Evolutionary conservation across 2,888 invertebrate genomes (phyloP), one percentile per base, ranked within the genome.

Genomic region (Cabera pusaria): DNA sequence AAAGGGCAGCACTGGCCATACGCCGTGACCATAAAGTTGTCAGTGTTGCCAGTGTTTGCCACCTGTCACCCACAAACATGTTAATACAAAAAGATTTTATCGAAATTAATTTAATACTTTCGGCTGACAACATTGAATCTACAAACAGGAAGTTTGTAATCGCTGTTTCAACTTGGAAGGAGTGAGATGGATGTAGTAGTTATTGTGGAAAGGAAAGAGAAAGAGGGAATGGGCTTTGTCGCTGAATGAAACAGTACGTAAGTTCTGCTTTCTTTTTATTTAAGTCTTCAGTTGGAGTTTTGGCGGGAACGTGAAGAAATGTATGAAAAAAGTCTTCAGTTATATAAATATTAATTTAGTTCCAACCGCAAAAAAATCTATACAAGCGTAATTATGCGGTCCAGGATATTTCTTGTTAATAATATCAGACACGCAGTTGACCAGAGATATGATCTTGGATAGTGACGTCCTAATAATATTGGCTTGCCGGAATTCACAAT

Each of bases 31-130:
- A 42, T 27, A 22, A 22, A 42, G 16, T 26, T 12, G 21, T 14
- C 14, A 14, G 14, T 3, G 14, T 14, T 14, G 14, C n/a, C n/a
- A n/a, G n/a, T n/a, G n/a, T n/a, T n/a, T n/a, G n/a, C 35, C 31
- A 41, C 41, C 41, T 41, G 41, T 11, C 39, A 18, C 40, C 34
- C 35, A 1, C 18, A 10, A 29, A 34, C 40, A 29, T 28, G 40
- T 37, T 39, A 42, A 39, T 34, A 37, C 16, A 44, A 25, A 29
- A 24, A 41, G 52, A 53, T 53, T 21, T 35, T 49, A 53, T 43
- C 48, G 27, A 34, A 56, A 61, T 55, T 52, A 63, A 50, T 63
- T 56, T 48, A 46, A 38, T 52, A 52, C 52, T 60, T 56, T 57
- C 32, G 24, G 27, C 11, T 17, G 33, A 25, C 40, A 44, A 42